phyloP scores from a whole-genome alignment of 2,888 invertebrate genomes.

The Laspeyria flexula region DNA sequence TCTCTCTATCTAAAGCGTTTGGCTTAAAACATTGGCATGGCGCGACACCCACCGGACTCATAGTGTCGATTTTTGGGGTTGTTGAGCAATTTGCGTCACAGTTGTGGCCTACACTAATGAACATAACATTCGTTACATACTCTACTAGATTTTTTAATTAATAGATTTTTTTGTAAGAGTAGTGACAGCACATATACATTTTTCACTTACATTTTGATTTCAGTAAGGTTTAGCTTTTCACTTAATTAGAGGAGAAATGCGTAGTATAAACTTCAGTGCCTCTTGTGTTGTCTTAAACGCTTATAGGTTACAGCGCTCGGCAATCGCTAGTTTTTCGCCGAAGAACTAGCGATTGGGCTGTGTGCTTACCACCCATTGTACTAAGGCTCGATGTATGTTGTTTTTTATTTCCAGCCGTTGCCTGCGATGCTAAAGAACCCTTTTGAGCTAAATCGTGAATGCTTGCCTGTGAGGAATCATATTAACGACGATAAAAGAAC shows the following conservation, averaged over 20 bases:
- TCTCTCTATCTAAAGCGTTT: conserved; percentile 78
- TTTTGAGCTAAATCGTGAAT: conserved; percentile 86
- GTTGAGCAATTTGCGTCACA: conserved; percentile 62
- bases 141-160: conserved; percentile 37
- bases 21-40: conserved; percentile 83
- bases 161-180: conserved; percentile 41
- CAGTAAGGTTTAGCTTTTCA: conserved; percentile 50
- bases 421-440: conserved; percentile 86
- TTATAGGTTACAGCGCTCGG: conserved; percentile 69
- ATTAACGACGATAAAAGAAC: conserved; percentile 83
- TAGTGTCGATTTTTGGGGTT: conserved; percentile 68
- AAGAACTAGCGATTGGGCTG: conserved; percentile 66
- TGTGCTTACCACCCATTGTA: conserved; percentile 76
- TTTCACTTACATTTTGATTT: conserved; percentile 50
- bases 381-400: conserved; percentile 86
- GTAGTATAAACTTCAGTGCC: conserved; percentile 44
- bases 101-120: conserved; percentile 62
- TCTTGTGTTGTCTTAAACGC: conserved; percentile 74
- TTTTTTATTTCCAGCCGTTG: conserved; percentile 87
- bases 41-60: conserved; percentile 74
- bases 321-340: conserved; percentile 67
- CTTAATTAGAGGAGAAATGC: conserved; percentile 39
- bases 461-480: conserved; percentile 86
- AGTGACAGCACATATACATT: conserved; percentile 56
- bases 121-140: conserved; percentile 44